Evolutionary conservation across 2,888 invertebrate genomes (phyloP).

Genomic region (Nebria salina): DNA sequence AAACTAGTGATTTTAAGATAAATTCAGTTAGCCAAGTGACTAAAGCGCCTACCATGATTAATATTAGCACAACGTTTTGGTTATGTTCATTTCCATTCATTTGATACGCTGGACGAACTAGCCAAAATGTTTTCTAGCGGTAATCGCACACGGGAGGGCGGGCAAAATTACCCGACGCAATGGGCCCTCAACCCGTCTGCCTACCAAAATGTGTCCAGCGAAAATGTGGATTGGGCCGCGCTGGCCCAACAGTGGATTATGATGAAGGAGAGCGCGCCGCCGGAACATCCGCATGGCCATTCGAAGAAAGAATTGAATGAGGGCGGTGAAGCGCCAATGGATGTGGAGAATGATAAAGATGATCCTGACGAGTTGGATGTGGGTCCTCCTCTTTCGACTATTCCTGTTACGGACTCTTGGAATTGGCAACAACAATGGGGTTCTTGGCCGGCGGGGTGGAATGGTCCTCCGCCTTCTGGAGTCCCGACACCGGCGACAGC

Average conservation of each 20-base stretch:
- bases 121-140: slow-evolving; percentile 40
- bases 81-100: background rate
- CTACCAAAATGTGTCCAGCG: slow-evolving; percentile 83
- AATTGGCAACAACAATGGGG: slow-evolving; percentile 60
- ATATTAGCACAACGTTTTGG: background rate
- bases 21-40: background rate
- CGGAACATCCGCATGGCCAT: slow-evolving; percentile 65
- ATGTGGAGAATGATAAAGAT: slow-evolving; percentile 80
- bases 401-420: slow-evolving; percentile 55
- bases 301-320: slow-evolving; percentile 64
- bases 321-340: slow-evolving; percentile 89
- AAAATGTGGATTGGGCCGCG: slow-evolving; percentile 95
- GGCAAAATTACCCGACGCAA: slow-evolving; percentile 74
- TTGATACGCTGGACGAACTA: background rate
- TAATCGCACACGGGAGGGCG: slow-evolving; percentile 29
- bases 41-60: background rate
- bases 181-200: slow-evolving; percentile 86
- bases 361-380: slow-evolving; percentile 63
- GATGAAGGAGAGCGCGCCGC: slow-evolving; percentile 81
- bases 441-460: slow-evolving; percentile 53
- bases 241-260: slow-evolving; percentile 98
- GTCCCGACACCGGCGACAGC: slow-evolving; percentile 59
- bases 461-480: slow-evolving; percentile 59
- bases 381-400: slow-evolving; percentile 55
- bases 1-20: background rate